phyloP scores from a whole-genome alignment of 2,797 vertebrate species.

The Sebastes minor region DNA sequence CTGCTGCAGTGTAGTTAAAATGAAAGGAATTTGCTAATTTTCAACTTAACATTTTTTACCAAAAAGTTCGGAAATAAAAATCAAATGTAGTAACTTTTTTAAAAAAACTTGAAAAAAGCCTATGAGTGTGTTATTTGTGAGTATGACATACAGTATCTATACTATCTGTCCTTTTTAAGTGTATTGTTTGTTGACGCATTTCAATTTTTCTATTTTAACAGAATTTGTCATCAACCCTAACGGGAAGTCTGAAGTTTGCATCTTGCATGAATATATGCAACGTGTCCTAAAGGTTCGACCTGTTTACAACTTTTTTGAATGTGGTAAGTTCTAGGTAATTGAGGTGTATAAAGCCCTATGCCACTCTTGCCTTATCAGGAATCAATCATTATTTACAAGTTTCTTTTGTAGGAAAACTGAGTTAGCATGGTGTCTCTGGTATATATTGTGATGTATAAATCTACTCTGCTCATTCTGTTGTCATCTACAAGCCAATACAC shows the following conservation, averaged over 20 bases:
- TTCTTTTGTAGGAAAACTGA: background rate
- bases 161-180: background rate
- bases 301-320: slow-evolving; percentile 99
- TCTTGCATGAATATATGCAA: slow-evolving; percentile 99
- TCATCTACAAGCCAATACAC: background rate
- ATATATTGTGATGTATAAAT: background rate
- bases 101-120: background rate
- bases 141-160: background rate
- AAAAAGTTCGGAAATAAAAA: background rate
- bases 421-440: background rate
- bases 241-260: slow-evolving; percentile 99
- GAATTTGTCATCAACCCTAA: slow-evolving; percentile 99
- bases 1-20: background rate
- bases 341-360: background rate
- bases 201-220: slow-evolving; percentile 63
- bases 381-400: background rate
- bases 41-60: background rate
- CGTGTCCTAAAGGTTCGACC: slow-evolving; percentile 99
- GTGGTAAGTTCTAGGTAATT: slow-evolving; percentile 88
- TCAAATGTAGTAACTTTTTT: background rate
- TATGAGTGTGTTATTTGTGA: background rate
- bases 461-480: background rate
- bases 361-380: background rate
- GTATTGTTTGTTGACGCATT: background rate
- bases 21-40: background rate